Percentiles rank a stretch among this genome's conserved stretches.
phyloP scores from a whole-genome alignment of 2,113 vertebrate species.

The Petaurus breviceps region DNA sequence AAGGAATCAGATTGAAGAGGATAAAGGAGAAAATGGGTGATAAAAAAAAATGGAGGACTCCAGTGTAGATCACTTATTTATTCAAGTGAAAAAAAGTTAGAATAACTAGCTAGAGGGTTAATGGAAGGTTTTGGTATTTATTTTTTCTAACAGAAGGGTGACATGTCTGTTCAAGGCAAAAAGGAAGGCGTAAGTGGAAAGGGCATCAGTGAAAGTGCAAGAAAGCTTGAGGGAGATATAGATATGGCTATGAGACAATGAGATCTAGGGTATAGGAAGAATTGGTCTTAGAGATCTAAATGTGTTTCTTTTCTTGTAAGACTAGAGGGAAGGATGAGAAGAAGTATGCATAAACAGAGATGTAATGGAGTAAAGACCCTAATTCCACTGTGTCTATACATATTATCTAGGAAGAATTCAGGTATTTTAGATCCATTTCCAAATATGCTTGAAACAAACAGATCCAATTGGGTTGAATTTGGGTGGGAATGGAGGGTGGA shows the following conservation, averaged over 20 bases:
- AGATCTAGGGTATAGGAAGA: not conserved
- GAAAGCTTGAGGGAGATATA: not conserved
- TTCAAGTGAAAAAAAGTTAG: not conserved
- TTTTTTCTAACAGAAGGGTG: constrained; percentile 1
- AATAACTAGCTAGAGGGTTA: not conserved
- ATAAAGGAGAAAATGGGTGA: not conserved
- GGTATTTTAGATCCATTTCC: constrained; percentile 12
- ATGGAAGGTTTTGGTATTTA: not conserved
- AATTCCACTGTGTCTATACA: not conserved
- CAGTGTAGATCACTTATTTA: no score
- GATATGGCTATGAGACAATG: not conserved
- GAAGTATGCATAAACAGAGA: constrained; percentile 3
- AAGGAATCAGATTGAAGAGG: not conserved
- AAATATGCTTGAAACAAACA: constrained; percentile 25
- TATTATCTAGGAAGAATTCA: not conserved
- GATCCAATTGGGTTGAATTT: constrained; percentile 12
- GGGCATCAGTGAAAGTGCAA: not conserved
- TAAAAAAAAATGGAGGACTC: not conserved
- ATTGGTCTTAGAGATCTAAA: not conserved
- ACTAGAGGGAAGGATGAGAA: not conserved
- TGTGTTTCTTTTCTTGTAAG: constrained; percentile 11
- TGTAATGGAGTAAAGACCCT: not conserved
- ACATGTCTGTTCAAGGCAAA: not conserved
- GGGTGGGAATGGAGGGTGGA: not conserved
- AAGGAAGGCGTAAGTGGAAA: not conserved